phyloP scores from a whole-genome alignment of 2,797 vertebrate species.

The Mionectes olivaceus region DNA sequence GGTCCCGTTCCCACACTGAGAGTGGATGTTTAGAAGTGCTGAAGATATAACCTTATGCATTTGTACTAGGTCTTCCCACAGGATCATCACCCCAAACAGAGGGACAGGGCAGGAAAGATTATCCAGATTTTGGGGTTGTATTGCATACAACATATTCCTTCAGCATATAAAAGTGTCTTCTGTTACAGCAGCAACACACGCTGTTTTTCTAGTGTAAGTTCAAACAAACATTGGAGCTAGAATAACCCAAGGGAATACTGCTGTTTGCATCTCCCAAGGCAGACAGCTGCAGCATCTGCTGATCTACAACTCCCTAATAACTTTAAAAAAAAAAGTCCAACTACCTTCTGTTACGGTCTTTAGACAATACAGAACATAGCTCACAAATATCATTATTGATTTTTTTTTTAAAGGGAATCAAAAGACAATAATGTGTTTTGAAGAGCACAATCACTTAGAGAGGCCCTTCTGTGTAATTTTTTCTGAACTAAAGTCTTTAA shows the following conservation, averaged over 20 bases:
- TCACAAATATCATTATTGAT: not conserved
- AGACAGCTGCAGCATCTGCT: not conserved
- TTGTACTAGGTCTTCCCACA: not conserved
- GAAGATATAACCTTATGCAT: fast-evolving
- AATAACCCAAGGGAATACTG: not conserved
- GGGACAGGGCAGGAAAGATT: not conserved
- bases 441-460: not conserved
- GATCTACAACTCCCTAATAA: not conserved
- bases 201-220: not conserved
- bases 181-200: not conserved
- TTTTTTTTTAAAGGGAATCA: not conserved
- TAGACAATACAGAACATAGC: not conserved
- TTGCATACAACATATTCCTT: not conserved
- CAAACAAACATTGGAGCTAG: not conserved
- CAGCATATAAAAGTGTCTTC: fast-evolving
- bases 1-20: fast-evolving
- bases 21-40: not conserved
- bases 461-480: not conserved
- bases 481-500: not conserved
- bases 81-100: not conserved
- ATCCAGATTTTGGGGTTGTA: not conserved
- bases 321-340: not conserved
- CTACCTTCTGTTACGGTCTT: not conserved
- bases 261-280: not conserved
- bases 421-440: not conserved